phyloP scores from a whole-genome alignment of 2,113 vertebrate genomes.

The Macaca nemestrina region DNA sequence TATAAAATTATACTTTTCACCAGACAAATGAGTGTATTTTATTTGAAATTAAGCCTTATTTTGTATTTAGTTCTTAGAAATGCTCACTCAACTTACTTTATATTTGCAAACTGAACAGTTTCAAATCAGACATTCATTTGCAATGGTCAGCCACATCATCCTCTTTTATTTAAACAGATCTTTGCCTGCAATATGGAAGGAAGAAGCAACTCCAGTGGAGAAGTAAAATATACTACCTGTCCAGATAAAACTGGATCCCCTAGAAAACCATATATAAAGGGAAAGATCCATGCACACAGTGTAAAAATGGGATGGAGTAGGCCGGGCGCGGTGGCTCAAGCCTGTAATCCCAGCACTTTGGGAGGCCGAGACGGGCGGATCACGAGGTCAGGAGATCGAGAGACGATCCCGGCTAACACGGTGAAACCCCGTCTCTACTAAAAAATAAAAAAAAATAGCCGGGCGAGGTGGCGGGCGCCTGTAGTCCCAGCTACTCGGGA shows the following conservation, averaged over 20 bases:
- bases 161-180: slow-evolving; percentile 78
- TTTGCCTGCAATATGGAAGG: slow-evolving; percentile 87
- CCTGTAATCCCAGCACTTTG: no score
- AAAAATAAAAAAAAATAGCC: no score
- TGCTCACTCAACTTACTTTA: slow-evolving; percentile 8
- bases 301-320: slow-evolving; percentile 86
- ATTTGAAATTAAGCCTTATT: slow-evolving; percentile 32
- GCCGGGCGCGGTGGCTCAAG: no score
- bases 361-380: no score
- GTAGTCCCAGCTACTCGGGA: no score
- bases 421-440: no score
- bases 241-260: slow-evolving; percentile 87
- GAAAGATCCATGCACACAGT: slow-evolving; percentile 83
- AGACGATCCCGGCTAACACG: no score
- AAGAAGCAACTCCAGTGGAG: slow-evolving; percentile 85
- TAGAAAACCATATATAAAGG: slow-evolving; percentile 79
- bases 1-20: not conserved
- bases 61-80: not conserved
- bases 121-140: slow-evolving; percentile 21
- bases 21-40: not conserved
- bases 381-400: no score
- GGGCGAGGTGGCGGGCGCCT: no score
- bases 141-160: not conserved
- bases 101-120: not conserved
- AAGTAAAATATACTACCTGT: slow-evolving; percentile 85